These are phyloP conservation scores for Meliscaeva auricollis DNA, from an alignment of 2,888 invertebrate species.

Conservation along the genomic window DNA sequence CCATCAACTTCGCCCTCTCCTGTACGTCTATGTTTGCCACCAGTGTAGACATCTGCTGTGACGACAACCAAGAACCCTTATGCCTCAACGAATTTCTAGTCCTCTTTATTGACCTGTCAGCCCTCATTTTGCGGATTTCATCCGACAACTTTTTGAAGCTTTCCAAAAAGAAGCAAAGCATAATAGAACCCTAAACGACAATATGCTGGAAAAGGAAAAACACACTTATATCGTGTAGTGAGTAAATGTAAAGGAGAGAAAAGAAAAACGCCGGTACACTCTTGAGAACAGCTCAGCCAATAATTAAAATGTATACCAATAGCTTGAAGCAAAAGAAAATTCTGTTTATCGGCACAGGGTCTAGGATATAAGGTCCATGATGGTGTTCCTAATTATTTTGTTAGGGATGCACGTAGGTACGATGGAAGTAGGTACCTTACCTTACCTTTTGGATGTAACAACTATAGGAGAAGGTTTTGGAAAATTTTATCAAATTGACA, in stretches of 20 bases:
- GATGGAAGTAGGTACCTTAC: conserved; percentile 38
- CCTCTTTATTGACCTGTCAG: conserved; percentile 68
- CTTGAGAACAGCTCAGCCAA: conserved; percentile 7
- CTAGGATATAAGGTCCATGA: conserved; percentile 5
- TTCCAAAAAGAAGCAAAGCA: conserved; percentile 14
- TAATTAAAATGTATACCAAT: conserved; percentile 8
- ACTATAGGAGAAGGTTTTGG: conserved; percentile 3
- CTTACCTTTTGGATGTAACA: not conserved
- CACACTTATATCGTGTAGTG: not conserved
- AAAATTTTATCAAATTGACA: conserved; percentile 59
- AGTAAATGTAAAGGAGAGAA: not conserved
- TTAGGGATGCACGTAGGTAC: conserved; percentile 13
- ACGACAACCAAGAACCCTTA: conserved; percentile 39
- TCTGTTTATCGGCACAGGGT: conserved; percentile 18
- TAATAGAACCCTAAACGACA: conserved; percentile 4
- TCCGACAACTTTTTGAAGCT: conserved; percentile 57
- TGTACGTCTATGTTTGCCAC: conserved; percentile 1
- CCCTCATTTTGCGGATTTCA: conserved; percentile 51
- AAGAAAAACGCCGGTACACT: not conserved
- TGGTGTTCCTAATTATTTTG: conserved; percentile 28
- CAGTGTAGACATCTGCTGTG: conserved; percentile 56
- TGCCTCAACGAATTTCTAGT: conserved; percentile 46
- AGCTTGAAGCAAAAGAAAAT: not conserved
- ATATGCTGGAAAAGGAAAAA: conserved; percentile 24
- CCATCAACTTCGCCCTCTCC: too few relatives aligned